Percentiles rank a stretch among this genome's conserved stretches.
These are phyloP conservation scores for Girardinus metallicus DNA, from an alignment of 2,797 vertebrate genomes.

Conservation along the genomic window DNA sequence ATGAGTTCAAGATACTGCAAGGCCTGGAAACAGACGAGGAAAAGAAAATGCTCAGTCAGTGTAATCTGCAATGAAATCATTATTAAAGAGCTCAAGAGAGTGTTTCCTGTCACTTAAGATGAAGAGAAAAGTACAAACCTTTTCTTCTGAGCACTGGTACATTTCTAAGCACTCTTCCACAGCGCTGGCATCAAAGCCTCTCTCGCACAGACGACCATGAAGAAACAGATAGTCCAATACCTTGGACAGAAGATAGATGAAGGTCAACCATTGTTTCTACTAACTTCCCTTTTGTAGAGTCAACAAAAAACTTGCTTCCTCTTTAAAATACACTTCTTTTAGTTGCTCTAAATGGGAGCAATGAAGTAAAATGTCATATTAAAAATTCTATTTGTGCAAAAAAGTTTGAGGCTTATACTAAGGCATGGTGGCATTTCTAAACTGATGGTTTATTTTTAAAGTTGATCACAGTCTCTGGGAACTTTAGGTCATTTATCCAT, in stretches of 20 bases:
- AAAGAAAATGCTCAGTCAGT: background rate
- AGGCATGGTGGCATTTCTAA: background rate
- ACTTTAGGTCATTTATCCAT: background rate
- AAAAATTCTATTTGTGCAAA: background rate
- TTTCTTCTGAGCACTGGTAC: conserved; percentile 95
- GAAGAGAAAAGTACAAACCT: conserved; percentile 81
- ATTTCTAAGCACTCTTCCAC: conserved; percentile 98
- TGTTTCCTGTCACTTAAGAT: background rate
- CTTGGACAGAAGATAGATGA: conserved; percentile 71
- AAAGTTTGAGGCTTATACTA: background rate
- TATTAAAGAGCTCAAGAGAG: background rate
- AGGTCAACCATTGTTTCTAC: conserved; percentile 15
- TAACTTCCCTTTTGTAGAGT: background rate
- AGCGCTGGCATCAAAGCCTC: conserved; percentile 91
- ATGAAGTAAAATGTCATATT: background rate
- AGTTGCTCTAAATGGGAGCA: background rate
- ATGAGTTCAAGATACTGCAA: conserved; percentile 94
- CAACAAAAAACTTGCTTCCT: background rate
- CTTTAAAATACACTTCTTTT: background rate
- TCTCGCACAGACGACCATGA: conserved; percentile 93
- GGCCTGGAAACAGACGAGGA: conserved; percentile 78
- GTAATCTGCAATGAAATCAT: background rate
- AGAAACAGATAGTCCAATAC: conserved; percentile 96
- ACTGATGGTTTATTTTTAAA: background rate
- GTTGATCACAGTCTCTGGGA: background rate